Base-by-base conservation (phyloP, 2,888 invertebrate species). In the Arrhopalites spinosus region DNA sequence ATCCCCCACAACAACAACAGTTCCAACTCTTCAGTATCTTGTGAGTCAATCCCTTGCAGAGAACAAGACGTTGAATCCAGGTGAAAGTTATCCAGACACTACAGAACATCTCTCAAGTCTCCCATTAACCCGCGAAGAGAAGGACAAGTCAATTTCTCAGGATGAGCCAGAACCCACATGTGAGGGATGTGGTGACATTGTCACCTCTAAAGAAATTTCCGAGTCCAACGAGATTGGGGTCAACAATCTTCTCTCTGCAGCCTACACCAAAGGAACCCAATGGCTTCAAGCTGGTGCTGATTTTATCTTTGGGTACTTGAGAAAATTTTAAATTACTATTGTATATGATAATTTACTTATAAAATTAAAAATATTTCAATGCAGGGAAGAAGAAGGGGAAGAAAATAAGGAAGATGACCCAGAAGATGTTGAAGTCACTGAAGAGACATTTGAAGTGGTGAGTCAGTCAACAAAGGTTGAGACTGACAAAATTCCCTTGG, bases 131-230 rank as follows among this genome's bases (percentile, higher is more conserved):
- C 15, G n/a, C 15, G 50, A n/a, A 50, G 50, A 3, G 50, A 17
- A n/a, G 3, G n/a, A 50, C 3, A 15, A n/a, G 15, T n/a, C 3
- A 15, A 50, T 3, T 17, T n/a, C 11, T 50, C 13, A 20, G 30
- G n/a, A 3, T 29, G 29, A 63, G 29, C n/a, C 8, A 8, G 45
- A 69, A 15, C 13, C 11, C n/a, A 53, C 70, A 8, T n/a, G n/a
- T n/a, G 56, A 50, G n/a, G 70, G 70, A 2, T 56, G 36, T n/a
- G 70, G 70, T 2, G 70, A 70, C 20, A 56, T 56, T 50, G 23
- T n/a, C n/a, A n/a, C 29, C 1, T 2, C 43, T 25, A 15, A 53
- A 69, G 23, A 3, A 29, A 53, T 20, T 69, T 23, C 23, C 0
- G 27, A 53, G 20, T 20, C 53, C 20, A 30, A 29, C n/a, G 70